Conservation (phyloP, 2,797 vertebrate genomes). For the Myotis myotis region DNA sequence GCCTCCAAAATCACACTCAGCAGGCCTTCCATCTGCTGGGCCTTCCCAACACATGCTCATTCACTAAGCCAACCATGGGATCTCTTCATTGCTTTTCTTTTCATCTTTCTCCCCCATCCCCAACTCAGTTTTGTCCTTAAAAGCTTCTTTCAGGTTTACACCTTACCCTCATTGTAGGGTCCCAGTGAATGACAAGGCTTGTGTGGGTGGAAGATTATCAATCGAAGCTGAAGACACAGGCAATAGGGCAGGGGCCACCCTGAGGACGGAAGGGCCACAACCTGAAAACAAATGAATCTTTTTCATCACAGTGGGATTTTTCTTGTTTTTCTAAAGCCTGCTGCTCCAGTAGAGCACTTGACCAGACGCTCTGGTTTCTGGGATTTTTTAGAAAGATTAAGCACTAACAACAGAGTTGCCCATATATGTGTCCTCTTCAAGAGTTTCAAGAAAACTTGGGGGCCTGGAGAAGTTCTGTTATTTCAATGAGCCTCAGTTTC, state of each 20-base stretch:
- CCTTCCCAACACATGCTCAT: background rate
- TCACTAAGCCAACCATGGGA: slow-evolving; percentile 59
- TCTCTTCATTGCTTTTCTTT: slow-evolving; percentile 9
- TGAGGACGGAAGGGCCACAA: background rate
- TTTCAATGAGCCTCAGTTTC: slow-evolving; percentile 15
- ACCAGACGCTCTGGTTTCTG: slow-evolving; percentile 34
- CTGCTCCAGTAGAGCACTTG: background rate
- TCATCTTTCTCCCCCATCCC: background rate
- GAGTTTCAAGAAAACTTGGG: slow-evolving; percentile 14
- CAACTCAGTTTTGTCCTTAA: slow-evolving; percentile 13
- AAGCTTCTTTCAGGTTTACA: slow-evolving; percentile 62
- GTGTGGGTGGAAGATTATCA: slow-evolving; percentile 50
- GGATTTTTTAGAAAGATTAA: slow-evolving; percentile 52
- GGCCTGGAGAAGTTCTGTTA: background rate
- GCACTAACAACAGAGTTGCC: background rate
- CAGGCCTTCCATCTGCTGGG: background rate
- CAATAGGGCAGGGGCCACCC: background rate
- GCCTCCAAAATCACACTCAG: background rate
- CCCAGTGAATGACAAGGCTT: slow-evolving; percentile 16
- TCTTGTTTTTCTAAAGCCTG: slow-evolving; percentile 58
- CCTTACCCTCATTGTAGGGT: slow-evolving; percentile 54
- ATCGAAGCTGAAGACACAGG: slow-evolving; percentile 14
- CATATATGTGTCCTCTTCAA: background rate
- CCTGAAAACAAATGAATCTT: slow-evolving; percentile 47
- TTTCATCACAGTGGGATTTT: slow-evolving; percentile 52